Evolutionary conservation across 2,888 invertebrate species (phyloP), one percentile per base, ranked within the genome.

Genomic region (Anagyrus pseudococci): DNA sequence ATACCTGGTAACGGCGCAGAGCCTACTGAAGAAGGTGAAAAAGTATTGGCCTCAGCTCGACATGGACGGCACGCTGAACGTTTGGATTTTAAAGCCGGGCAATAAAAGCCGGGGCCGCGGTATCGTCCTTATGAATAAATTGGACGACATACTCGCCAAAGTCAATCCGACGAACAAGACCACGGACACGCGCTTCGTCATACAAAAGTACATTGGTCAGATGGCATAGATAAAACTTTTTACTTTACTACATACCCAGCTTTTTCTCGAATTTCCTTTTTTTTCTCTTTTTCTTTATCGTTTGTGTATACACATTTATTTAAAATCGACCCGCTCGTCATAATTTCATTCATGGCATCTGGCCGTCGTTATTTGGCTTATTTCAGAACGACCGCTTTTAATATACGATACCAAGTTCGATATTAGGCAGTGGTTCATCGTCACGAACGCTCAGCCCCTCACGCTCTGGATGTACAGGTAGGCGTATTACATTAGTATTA

Each of bases 41-140:
- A 86, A 85, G 61, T 88, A 85, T 75, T 93, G 93, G 91, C 93
- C 94, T 0, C 94, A 94, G 77, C 86, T 91, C 69, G 87, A 89
- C 37, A 85, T 92, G 69, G 96, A 97, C 78, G 97, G 96, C 0
- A 86, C 88, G 64, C 85, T 88, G 62, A 96, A 96, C 80, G 88
- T 96, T 69, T 97, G 97, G 96, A 96, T 97, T 67, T 87, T 96
- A 63, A 97, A 97, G 78, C 96, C 96, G 0, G 96, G 96, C 0
- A 95, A 94, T 72, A 93, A 94, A 78, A 96, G 96, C 70, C 86
- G 96, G 10, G 96, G 97, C 0, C 86, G 93, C 74, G 96, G 96
- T 53, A 96, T 97, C 68, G 89, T 90, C 49, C 85, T 96, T 52
- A 89, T 93, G 85, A 92, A 93, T 78, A 89, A 89, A 73, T 85